Conservation (phyloP, 92 coral and sea anemone species). For the Actinostola sp. region DNA sequence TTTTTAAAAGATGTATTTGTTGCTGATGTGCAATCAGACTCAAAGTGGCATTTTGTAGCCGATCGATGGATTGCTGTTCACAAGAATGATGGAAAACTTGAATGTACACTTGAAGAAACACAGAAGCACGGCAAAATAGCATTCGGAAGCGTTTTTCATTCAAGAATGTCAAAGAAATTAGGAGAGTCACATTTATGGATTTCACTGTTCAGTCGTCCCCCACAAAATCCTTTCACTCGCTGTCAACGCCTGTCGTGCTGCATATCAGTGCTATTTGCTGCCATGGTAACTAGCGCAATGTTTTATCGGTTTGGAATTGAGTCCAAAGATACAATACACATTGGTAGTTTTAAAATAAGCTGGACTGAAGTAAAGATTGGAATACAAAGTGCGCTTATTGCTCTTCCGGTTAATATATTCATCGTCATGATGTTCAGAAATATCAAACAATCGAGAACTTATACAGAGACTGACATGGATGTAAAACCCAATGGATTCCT, state of each 20-base stretch:
- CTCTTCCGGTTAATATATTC: slow-evolving; percentile 78
- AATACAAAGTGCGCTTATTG: slow-evolving; percentile 77
- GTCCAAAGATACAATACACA: slow-evolving; percentile 55
- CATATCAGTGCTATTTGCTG: slow-evolving; percentile 72
- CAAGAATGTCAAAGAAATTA: slow-evolving; percentile 73
- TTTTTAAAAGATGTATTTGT: slow-evolving; percentile 71
- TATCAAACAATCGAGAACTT: slow-evolving; percentile 40
- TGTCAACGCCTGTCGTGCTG: slow-evolving; percentile 90
- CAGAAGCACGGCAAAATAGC: slow-evolving; percentile 56
- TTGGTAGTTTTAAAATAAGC: slow-evolving; percentile 78
- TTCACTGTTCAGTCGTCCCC: slow-evolving; percentile 85
- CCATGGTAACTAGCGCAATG: slow-evolving; percentile 89
- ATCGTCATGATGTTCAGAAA: slow-evolving; percentile 70
- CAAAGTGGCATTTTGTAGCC: slow-evolving; percentile 74
- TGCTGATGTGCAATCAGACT: slow-evolving; percentile 58
- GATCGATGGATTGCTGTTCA: slow-evolving; percentile 93
- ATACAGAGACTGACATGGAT: slow-evolving; percentile 9
- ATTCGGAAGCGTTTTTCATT: slow-evolving; percentile 66
- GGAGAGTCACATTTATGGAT: slow-evolving; percentile 88
- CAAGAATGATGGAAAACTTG: slow-evolving; percentile 75
- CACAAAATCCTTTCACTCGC: slow-evolving; percentile 78
- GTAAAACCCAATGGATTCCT: slow-evolving; percentile 50
- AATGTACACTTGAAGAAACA: slow-evolving; percentile 62
- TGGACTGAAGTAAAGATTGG: slow-evolving; percentile 83
- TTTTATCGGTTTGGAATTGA: slow-evolving; percentile 70